Percentiles rank a stretch among this genome's conserved stretches.
Evolutionary conservation across 2,888 invertebrate genomes (phyloP).

Genomic region (Drosophila pseudotakahashii): DNA sequence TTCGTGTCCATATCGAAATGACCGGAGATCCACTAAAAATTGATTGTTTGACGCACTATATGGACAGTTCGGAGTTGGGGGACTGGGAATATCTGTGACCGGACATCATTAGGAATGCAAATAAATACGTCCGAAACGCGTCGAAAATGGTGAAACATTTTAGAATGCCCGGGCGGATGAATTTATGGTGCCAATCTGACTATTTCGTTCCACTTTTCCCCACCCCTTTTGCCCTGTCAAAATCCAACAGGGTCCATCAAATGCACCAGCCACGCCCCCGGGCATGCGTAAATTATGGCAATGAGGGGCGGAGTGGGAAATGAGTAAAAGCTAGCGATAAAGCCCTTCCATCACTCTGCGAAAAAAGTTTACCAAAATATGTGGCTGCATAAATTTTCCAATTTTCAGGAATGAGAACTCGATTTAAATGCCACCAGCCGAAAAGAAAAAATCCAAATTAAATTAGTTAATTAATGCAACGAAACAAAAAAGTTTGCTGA

Average conservation of each 20-base stretch:
- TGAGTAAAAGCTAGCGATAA: conserved; percentile 75
- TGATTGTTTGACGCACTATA: conserved; percentile 41
- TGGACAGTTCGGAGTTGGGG: conserved; percentile 6
- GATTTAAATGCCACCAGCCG: conserved; percentile 45
- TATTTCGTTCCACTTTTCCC: not conserved
- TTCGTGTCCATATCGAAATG: conserved; percentile 23
- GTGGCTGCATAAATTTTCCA: conserved; percentile 65
- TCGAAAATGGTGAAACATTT: conserved; percentile 43
- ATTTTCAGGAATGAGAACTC: conserved; percentile 37
- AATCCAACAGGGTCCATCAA: conserved; percentile 71
- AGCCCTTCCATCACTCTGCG: conserved; percentile 48
- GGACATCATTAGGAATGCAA: conserved; percentile 70
- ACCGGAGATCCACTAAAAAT: conserved; percentile 36
- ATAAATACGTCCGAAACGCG: conserved; percentile 44
- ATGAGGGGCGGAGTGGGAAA: conserved; percentile 33
- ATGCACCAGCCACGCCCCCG: conserved; percentile 48
- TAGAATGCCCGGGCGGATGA: conserved; percentile 36
- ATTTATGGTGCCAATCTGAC: conserved; percentile 46
- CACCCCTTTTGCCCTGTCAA: conserved; percentile 48
- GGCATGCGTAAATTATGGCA: conserved; percentile 70
- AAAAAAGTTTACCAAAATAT: conserved; percentile 43
- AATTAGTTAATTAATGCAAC: conserved; percentile 80
- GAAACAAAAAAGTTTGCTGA: conserved; percentile 29
- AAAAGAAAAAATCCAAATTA: conserved; percentile 60
- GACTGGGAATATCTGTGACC: conserved; percentile 6